phyloP scores from a whole-genome alignment of 2,113 vertebrate genomes.

The Nansenia antarctica region DNA sequence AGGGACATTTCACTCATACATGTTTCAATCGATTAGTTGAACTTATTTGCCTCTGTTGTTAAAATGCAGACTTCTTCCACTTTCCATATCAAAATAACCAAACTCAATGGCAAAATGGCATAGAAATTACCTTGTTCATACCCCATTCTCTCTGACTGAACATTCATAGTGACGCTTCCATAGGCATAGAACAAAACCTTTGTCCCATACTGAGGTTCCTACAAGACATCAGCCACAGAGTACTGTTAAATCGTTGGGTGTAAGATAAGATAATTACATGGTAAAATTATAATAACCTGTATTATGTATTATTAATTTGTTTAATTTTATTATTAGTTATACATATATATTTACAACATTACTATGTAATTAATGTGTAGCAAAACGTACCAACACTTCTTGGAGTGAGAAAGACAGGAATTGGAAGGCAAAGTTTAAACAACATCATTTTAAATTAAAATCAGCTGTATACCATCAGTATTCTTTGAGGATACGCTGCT shows the following conservation, averaged over 20 bases:
- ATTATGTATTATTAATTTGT: too few species aligned
- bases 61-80: neutral
- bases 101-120: neutral
- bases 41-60: neutral
- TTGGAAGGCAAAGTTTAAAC: neutral
- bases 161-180: slow-evolving; percentile 57
- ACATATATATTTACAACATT: neutral
- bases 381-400: neutral
- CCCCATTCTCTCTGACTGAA: slow-evolving; percentile 62
- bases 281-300: neutral
- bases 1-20: neutral
- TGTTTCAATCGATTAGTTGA: neutral
- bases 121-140: slow-evolving; percentile 59
- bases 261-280: too few species aligned
- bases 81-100: neutral
- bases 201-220: slow-evolving; percentile 33
- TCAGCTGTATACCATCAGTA: neutral
- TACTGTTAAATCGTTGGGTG: too few species aligned
- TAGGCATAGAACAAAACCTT: slow-evolving; percentile 57
- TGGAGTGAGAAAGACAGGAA: neutral
- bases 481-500: too few species aligned
- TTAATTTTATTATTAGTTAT: neutral
- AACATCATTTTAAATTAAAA: neutral
- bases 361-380: too few species aligned
- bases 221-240: neutral